Evolutionary conservation across 2,113 vertebrate species (phyloP).

Genomic region (Colinus virginianus): DNA sequence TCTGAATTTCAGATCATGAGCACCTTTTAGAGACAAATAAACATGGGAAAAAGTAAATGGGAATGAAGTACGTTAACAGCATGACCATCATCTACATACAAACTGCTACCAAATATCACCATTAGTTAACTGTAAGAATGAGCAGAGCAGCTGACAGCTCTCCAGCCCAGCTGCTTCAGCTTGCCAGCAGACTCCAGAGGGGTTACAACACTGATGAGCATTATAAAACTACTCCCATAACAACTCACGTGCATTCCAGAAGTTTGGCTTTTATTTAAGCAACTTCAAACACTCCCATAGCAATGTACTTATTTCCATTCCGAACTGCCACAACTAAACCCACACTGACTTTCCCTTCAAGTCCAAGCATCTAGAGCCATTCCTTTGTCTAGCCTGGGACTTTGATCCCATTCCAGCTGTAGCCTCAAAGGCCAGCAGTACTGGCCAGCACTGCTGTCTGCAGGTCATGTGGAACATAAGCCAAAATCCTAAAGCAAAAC

Average conservation of each 20-base stretch:
- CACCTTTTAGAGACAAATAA: background rate
- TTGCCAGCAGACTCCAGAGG: background rate
- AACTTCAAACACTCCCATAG: background rate
- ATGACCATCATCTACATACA: background rate
- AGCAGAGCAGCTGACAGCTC: background rate
- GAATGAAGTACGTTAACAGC: background rate
- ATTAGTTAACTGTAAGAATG: background rate
- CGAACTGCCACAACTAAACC: background rate
- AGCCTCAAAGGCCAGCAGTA: background rate
- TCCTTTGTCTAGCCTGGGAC: background rate
- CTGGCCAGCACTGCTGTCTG: background rate
- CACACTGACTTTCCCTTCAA: background rate
- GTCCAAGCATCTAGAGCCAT: accelerated
- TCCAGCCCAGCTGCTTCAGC: background rate
- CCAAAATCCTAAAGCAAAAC: background rate
- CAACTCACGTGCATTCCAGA: background rate
- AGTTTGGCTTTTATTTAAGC: background rate
- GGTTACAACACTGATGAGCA: background rate
- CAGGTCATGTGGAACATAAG: accelerated
- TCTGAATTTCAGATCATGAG: background rate
- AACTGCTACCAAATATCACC: background rate
- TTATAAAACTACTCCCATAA: background rate
- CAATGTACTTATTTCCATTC: background rate
- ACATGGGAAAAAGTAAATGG: background rate
- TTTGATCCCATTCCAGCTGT: background rate